phyloP scores from a whole-genome alignment of 2,797 vertebrate species.

The Rhadinocentrus ornatus region DNA sequence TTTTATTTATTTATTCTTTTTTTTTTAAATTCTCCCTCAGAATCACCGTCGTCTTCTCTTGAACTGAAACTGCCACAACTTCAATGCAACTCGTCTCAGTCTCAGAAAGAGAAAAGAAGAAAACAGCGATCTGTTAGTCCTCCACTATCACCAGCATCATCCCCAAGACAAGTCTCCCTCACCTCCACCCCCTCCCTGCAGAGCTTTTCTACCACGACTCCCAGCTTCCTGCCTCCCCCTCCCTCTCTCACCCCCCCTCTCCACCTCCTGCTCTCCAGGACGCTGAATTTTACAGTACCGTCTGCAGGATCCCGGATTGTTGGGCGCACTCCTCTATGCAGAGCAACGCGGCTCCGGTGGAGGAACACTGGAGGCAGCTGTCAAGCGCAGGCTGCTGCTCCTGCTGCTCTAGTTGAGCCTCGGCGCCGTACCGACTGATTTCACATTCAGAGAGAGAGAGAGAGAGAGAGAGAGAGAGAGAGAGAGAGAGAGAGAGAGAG shows the following conservation, averaged over 20 bases:
- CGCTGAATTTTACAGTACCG: conserved; percentile 76
- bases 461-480: conserved; percentile 31
- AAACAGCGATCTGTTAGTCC: conserved; percentile 56
- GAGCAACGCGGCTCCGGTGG: conserved; percentile 71
- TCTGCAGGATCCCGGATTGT: conserved; percentile 74
- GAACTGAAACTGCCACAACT: conserved; percentile 68
- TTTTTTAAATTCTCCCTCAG: conserved; percentile 7
- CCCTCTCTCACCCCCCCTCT: not conserved
- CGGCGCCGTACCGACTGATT: conserved; percentile 68
- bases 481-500: conserved; percentile 46
- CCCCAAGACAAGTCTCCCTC: conserved; percentile 41
- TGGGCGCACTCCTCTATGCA: conserved; percentile 66
- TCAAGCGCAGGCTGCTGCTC: conserved; percentile 72
- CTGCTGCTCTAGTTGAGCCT: conserved; percentile 73
- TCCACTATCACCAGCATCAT: conserved; percentile 60
- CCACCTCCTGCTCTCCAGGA: conserved; percentile 52
- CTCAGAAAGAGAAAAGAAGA: conserved; percentile 50
- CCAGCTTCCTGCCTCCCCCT: conserved; percentile 36
- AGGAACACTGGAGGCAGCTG: conserved; percentile 81
- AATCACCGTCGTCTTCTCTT: conserved; percentile 41
- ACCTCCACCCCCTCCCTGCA: conserved; percentile 23
- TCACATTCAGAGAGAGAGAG: conserved; percentile 64
- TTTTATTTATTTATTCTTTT: not conserved
- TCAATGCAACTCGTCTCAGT: conserved; percentile 54
- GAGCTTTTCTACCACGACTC: conserved; percentile 43